Base-by-base conservation (phyloP, 2,113 vertebrate species). In the Raphicerus campestris region DNA sequence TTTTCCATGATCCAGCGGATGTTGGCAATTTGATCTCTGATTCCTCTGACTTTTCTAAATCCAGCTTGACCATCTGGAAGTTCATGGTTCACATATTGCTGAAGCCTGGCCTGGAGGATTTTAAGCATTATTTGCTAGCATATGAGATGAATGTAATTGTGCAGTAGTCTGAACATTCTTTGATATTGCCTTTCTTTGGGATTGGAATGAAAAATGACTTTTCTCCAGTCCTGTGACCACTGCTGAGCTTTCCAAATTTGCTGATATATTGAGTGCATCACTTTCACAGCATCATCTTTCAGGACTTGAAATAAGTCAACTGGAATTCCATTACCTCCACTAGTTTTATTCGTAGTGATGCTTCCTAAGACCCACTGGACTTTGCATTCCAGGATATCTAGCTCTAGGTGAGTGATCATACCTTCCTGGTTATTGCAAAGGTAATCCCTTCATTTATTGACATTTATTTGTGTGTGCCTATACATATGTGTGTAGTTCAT, bases 21-120 rank as follows among this genome's bases (percentile, higher is more conserved):
- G 32, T 35, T 66, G 10, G 63, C 32, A 35, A 66, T 66, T 66
- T 66, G 61, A 20, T 66, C 63, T 66, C 17, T 35, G 63, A 17
- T 70, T 70, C n/a, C n/a, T 70, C 17, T 70, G 63, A n/a, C 63
- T 70, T 70, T 70, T 35, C 63, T 70, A 70, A 70, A 35, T 35
- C n/a, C 63, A 66, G 32, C 17, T 66, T 35, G 63, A 35, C 35
- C 16, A 35, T 20, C 63, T 70, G 63, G 9, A 35, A 20, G 9
- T 35, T 70, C n/a, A 70, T 0, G 0, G 9, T 70, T 70, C n/a
- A 70, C 0, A 1, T 70, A 70, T 4, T 20, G 10, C 20, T 70
- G 63, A 70, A 70, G n/a, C 63, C n/a, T 70, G 19, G 9, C n/a
- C 16, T 22, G n/a, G n/a, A 22, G 63, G n/a, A 70, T 35, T 70